phyloP scores from a whole-genome alignment of 2,797 vertebrate genomes.

The Poecilia wingei region DNA sequence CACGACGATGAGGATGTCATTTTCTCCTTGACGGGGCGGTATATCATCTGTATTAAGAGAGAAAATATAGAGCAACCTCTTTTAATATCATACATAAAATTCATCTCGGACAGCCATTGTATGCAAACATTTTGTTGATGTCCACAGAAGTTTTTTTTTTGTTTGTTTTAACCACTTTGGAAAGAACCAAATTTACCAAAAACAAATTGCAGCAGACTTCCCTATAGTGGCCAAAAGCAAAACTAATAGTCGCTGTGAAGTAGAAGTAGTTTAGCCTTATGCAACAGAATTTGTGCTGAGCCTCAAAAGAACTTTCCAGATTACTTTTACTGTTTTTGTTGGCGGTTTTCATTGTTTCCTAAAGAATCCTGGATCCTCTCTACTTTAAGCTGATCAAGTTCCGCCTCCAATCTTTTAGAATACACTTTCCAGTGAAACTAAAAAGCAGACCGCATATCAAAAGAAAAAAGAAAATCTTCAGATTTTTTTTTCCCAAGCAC shows the following conservation, averaged over 20 bases:
- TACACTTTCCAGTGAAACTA: constrained; percentile 8
- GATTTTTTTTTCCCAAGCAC: accelerated
- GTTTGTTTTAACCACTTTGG: constrained; percentile 26
- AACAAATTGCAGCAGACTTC: constrained; percentile 27
- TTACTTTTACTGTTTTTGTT: background rate
- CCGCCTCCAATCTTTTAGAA: background rate
- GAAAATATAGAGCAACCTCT: background rate
- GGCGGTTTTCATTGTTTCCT: background rate
- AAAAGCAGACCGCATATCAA: background rate
- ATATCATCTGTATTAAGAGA: constrained; percentile 67
- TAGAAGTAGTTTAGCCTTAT: background rate
- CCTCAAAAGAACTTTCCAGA: background rate
- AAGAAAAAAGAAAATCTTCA: background rate
- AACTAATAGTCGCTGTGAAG: background rate
- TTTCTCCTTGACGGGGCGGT: background rate
- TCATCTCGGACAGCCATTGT: background rate
- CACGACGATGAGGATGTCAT: constrained; percentile 1
- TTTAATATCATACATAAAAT: background rate
- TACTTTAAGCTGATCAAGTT: background rate
- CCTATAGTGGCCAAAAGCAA: constrained; percentile 18
- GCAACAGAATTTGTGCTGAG: background rate
- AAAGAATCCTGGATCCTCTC: background rate
- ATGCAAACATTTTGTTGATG: background rate
- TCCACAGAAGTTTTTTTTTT: background rate
- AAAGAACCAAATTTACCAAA: constrained; percentile 65